These are phyloP conservation scores for Xestia sexstrigata DNA, from an alignment of 2,888 invertebrate species.

Conservation along the genomic window DNA sequence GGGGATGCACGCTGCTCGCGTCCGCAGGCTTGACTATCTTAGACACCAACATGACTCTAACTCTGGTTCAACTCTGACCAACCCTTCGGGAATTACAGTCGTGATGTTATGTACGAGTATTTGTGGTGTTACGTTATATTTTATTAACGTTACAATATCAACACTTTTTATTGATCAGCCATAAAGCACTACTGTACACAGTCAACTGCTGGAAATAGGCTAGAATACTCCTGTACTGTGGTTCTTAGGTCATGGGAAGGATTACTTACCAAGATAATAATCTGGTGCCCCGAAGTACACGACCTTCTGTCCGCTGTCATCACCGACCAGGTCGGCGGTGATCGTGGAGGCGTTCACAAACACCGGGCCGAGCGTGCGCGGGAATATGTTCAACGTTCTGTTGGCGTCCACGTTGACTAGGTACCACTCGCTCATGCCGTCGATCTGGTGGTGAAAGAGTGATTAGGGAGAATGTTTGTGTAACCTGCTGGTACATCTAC, in stretches of 20 bases:
- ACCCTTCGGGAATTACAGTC: too few relatives aligned
- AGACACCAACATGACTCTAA: too few relatives aligned
- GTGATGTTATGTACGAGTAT: too few relatives aligned
- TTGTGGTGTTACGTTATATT: too few relatives aligned
- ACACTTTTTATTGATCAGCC: too few relatives aligned
- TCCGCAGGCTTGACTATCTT: too few relatives aligned
- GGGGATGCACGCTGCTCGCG: too few relatives aligned
- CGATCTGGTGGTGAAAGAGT: constrained; percentile 80
- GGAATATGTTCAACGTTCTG: constrained; percentile 81
- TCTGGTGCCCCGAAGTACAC: constrained; percentile 95
- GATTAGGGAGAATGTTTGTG: background rate
- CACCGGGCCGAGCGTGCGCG: constrained; percentile 75
- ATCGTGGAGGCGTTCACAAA: constrained; percentile 87
- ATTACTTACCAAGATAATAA: constrained; percentile 91
- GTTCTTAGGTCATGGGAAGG: too few relatives aligned
- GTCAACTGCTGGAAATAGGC: background rate
- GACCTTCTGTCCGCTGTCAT: constrained; percentile 83
- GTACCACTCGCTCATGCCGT: constrained; percentile 93
- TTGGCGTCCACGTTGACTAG: constrained; percentile 90
- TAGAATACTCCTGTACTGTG: background rate
- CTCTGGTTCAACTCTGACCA: too few relatives aligned
- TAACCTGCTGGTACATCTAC: background rate
- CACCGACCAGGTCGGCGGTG: constrained; percentile 87
- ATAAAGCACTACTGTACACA: background rate
- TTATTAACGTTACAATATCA: too few relatives aligned